Evolutionary conservation across 2,888 invertebrate species (phyloP), one percentile per base, ranked within the genome.

Genomic region (Eupithecia abbreviata): DNA sequence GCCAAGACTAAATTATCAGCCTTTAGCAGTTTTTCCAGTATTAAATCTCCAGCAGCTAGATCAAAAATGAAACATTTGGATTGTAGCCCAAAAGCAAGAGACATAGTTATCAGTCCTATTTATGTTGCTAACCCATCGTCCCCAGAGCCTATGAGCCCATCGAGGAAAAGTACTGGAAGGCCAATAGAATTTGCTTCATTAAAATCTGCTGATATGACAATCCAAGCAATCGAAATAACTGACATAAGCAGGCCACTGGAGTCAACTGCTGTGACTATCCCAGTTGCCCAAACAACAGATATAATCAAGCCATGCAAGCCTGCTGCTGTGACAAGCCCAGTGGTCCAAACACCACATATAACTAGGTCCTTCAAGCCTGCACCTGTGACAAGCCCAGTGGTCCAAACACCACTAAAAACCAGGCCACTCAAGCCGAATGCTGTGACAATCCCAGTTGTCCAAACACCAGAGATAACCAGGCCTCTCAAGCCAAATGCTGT

Each of bases 111-210:
- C n/a, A 68, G 18, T 45, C 68, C 67, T 3, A 13, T 67, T 43
- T 15, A n/a, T 42, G 15, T 10, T 15, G 15, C 67, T 43, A 7
- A 67, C 6, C 15, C 45, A 68, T n/a, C 45, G 45, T 45, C 7
- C 7, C 10, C 45, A 68, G 15, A 3, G 45, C 45, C 45, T 45
- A 68, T 7, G 43, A 45, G 51, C 15, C 13, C 42, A 51, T 15
- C 67, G 4, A 42, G 45, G 30, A 12, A 67, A 13, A 45, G 30
- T 71, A 49, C 65, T 18, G 62, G 65, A n/a, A 74, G 43, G 10
- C 66, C 67, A 5, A 41, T 58, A 67, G n/a, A 41, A 18, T 71
- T 75, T 49, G 73, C 41, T 18, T 49, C 74, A 49, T 13, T 74
- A 2, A 13, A 45, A 41, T 65, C n/a, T 72, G 42, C 49, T 65